Base-by-base conservation (phyloP, 1,140 invertebrate species). In the Aphidius gifuensis region DNA sequence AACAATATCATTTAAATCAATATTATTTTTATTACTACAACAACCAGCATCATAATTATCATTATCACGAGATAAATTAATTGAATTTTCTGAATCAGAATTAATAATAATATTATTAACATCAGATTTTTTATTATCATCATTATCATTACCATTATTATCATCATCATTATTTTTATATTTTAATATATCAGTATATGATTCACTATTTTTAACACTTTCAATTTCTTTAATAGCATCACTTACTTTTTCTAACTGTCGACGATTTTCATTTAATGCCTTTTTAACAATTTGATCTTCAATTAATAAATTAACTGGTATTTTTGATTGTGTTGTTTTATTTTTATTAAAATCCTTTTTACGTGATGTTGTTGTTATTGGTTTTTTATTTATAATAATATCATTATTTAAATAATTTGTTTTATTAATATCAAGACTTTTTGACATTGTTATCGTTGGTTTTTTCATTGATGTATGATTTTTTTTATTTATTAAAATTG, bases 281-380 rank as follows among this genome's bases (percentile, higher is more conserved):
- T 80, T 80, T 40, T 78, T 80, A 46, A 80, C 79, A 21, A 80
- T 80, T 45, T 81, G 78, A 66, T 80, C 78, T 46, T 81, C 80
- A 32, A 81, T 80, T 43, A 78, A 46, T 1, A 80, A 48, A 16
- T 78, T 80, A 0, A 80, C 78, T 2, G 78, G 79, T 11, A 80
- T 80, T 59, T 80, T 81, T 1, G 77, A 64, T 3, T 71, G 69
- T 32, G 23, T 32, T 32, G 23, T 32, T 32, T 32, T 32, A 32
- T 32, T 32, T 32, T 32, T 32, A 32, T 39, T 64, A 11, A 32
- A 49, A 51, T 32, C 48, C 47, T 57, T 65, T 54, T 49, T 61
- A 64, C 66, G 42, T 49, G 61, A 47, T 64, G 23, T 32, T 32
- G 23, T 32, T 9, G 60, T 61, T 9, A 50, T 50, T 5, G 65